These are phyloP conservation scores for Galbula dea DNA, from an alignment of 2,113 vertebrate species.

Conservation along the genomic window DNA sequence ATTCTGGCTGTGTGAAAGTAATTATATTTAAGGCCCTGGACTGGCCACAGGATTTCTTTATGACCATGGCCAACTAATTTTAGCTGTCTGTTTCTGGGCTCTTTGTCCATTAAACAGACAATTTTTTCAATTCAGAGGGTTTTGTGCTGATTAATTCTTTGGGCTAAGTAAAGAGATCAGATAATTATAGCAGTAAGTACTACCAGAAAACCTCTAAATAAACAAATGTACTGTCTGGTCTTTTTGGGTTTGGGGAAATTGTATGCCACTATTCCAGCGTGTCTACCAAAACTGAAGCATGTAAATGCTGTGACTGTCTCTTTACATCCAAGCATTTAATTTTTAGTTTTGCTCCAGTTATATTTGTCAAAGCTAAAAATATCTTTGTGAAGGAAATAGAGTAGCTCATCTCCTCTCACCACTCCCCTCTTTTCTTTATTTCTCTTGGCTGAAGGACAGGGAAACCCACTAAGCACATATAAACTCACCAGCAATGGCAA, in stretches of 20 bases:
- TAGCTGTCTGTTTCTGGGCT: constrained; percentile 1
- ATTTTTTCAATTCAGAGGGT: constrained; percentile 19
- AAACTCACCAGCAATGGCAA: background rate
- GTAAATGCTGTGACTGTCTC: constrained; percentile 8
- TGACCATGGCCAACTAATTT: background rate
- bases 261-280: background rate
- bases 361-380: constrained; percentile 63
- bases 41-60: background rate
- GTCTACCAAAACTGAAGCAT: background rate
- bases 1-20: constrained; percentile 32
- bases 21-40: constrained; percentile 2
- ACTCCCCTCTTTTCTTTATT: background rate
- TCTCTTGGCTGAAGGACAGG: constrained; percentile 36
- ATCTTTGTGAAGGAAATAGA: constrained; percentile 19
- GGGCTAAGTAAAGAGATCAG: background rate
- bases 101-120: constrained; percentile 11
- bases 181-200: constrained; percentile 27
- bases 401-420: background rate
- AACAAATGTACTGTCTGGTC: constrained; percentile 24
- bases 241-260: background rate
- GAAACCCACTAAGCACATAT: background rate
- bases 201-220: constrained; percentile 39
- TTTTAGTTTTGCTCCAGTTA: constrained; percentile 56
- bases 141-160: constrained; percentile 16
- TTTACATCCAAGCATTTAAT: constrained; percentile 17